These are phyloP conservation scores for Amazona vittata DNA, from an alignment of 2,113 vertebrate genomes.

Conservation along the genomic window DNA sequence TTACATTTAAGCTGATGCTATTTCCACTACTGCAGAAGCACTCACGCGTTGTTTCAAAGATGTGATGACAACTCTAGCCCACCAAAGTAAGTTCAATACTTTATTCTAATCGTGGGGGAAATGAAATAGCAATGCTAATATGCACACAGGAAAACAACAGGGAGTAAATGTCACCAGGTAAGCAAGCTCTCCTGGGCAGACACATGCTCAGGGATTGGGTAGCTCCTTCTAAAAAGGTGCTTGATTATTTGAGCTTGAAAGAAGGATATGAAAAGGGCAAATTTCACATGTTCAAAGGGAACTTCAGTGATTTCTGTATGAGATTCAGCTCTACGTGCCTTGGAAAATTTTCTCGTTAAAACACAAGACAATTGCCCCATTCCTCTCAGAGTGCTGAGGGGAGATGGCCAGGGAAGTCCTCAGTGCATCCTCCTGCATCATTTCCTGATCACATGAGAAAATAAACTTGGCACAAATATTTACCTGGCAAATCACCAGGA, in stretches of 20 bases:
- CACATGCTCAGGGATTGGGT: not conserved
- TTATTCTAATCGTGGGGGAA: not conserved
- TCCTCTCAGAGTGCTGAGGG: not conserved
- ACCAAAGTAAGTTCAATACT: not conserved
- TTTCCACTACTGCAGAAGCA: not conserved
- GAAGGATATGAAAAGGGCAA: not conserved
- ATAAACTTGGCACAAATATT: not conserved
- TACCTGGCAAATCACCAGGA: slow-evolving; percentile 16
- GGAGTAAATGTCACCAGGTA: not conserved
- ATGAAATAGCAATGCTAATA: not conserved
- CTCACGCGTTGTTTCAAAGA: not conserved
- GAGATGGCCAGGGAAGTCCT: not conserved
- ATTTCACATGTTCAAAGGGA: not conserved
- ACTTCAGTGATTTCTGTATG: not conserved
- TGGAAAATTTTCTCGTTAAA: not conserved
- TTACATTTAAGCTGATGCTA: not conserved
- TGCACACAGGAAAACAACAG: not conserved
- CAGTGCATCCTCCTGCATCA: not conserved
- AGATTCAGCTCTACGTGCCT: not conserved
- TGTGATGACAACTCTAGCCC: rapidly evolving
- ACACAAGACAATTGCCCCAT: not conserved
- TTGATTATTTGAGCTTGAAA: not conserved
- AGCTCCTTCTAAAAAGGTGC: not conserved
- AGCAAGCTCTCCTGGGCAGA: not conserved
- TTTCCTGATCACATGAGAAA: not conserved